Evolutionary conservation across 2,888 invertebrate species (phyloP), one percentile per base, ranked within the genome.

Genomic region (Leistus spinibarbis): DNA sequence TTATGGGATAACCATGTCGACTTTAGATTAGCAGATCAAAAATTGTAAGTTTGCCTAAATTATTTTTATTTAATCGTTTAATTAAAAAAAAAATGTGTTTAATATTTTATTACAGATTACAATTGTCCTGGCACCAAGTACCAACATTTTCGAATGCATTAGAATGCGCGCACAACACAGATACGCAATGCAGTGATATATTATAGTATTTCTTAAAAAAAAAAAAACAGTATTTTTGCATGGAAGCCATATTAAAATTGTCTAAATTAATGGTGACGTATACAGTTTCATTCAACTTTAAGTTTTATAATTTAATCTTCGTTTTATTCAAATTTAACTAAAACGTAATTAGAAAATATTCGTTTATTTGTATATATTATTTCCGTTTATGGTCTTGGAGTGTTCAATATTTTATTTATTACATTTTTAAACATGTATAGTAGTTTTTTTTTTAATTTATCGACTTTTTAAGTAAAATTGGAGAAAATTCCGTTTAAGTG

Each of bases 11-110:
- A 82, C 71, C 81, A 83, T 23, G 81, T 84, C n/a, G 81, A 85
- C 77, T 83, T 84, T 76, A 80, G 82, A 76, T 79, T 87, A 54
- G 82, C 84, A 66, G 84, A 85, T 76, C 82, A 82, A 79, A 80
- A 82, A 76, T 77, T 84, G 86, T 87, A 83, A 85, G 85, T 83
- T n/a, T n/a, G n/a, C n/a, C n/a, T n/a, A n/a, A n/a, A n/a, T n/a
- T n/a, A n/a, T n/a, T n/a, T n/a, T n/a, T n/a, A n/a, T n/a, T n/a
- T n/a, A 40, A 70, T 54, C 57, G 64, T 72, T 77, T 54, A 72
- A 76, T 68, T 40, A 40, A 10, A 0, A 40, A 2, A 40, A 40
- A 0, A 40, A 40, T n/a, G n/a, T n/a, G n/a, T n/a, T 19, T 60
- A 60, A 69, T 76, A 77, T 76, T 76, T 77, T 78, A 76, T 83